Conservation (phyloP, 2,888 invertebrate genomes). For the Tetropium fuscum region DNA sequence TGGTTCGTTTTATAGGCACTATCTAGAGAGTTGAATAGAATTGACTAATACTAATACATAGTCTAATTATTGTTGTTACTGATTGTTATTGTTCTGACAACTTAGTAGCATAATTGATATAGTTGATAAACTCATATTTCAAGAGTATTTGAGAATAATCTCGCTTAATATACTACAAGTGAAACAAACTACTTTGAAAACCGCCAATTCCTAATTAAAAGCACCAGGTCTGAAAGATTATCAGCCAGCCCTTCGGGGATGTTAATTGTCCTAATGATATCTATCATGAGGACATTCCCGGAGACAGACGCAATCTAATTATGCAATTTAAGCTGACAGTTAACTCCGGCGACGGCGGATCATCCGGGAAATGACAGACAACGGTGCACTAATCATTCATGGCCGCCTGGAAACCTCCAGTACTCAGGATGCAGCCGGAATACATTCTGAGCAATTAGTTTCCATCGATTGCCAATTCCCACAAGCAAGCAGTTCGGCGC, state of each 20-base stretch:
- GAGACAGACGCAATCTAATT: slow-evolving; percentile 63
- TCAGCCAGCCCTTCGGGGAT: slow-evolving; percentile 42
- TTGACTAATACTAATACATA: too few species aligned
- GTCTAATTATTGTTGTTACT: too few species aligned
- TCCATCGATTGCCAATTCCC: slow-evolving; percentile 50
- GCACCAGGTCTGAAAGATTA: slow-evolving; percentile 37
- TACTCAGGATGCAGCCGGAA: slow-evolving; percentile 48
- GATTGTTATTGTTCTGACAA: too few species aligned
- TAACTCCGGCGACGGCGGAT: slow-evolving; percentile 52
- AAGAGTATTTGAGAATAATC: too few species aligned
- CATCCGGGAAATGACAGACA: slow-evolving; percentile 60
- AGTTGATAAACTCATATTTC: too few species aligned
- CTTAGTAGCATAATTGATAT: too few species aligned
- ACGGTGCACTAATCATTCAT: slow-evolving; percentile 59
- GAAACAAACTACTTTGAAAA: too few species aligned
- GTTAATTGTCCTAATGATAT: slow-evolving; percentile 61
- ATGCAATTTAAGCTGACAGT: slow-evolving; percentile 62
- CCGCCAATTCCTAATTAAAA: too few species aligned
- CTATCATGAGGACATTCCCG: slow-evolving; percentile 58
- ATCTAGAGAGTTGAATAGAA: too few species aligned
- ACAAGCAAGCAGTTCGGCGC: slow-evolving; percentile 43
- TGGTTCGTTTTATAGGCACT: too few species aligned
- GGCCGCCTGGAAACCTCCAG: slow-evolving; percentile 49
- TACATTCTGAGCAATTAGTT: slow-evolving; percentile 56
- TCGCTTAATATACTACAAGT: too few species aligned